These are phyloP conservation scores for Neogobius melanostomus DNA, from an alignment of 2,113 vertebrate species.

Conservation along the genomic window DNA sequence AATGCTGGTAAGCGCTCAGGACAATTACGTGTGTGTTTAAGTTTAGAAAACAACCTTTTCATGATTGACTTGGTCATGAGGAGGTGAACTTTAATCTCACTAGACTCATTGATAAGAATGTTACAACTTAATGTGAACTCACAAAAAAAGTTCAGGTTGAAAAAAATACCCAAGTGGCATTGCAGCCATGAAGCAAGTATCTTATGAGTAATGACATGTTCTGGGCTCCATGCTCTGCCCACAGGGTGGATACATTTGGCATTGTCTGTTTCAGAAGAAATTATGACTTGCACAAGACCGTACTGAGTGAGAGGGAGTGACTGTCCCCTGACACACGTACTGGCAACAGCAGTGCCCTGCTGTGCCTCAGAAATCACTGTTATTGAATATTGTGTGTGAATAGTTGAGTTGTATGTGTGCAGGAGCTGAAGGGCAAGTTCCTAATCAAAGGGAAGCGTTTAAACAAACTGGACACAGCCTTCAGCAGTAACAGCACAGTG, in stretches of 20 bases:
- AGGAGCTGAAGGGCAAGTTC: slow-evolving; percentile 91
- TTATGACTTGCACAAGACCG: slow-evolving; percentile 8
- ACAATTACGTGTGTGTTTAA: background rate
- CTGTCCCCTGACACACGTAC: background rate
- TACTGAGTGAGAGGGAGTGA: slow-evolving; percentile 14
- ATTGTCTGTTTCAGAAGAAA: slow-evolving; percentile 25
- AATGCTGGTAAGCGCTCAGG: background rate
- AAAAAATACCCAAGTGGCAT: background rate
- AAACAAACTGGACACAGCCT: slow-evolving; percentile 80
- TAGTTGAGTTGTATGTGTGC: slow-evolving; percentile 18
- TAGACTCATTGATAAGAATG: background rate
- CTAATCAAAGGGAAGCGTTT: slow-evolving; percentile 93
- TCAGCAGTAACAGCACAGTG: slow-evolving; percentile 59
- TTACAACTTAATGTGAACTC: background rate
- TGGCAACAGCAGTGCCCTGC: background rate
- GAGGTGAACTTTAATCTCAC: background rate
- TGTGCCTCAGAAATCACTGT: background rate
- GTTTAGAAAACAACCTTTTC: background rate
- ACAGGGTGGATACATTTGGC: slow-evolving; percentile 10
- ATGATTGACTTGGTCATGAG: background rate
- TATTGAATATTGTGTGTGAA: background rate
- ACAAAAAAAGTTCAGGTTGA: background rate
- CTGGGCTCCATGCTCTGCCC: background rate
- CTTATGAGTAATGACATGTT: slow-evolving; percentile 14
- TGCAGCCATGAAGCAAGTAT: background rate